Percentiles rank a stretch among this genome's conserved stretches.
Evolutionary conservation across 2,113 vertebrate genomes (phyloP).

Genomic region (Cyprinodon variegatus): DNA sequence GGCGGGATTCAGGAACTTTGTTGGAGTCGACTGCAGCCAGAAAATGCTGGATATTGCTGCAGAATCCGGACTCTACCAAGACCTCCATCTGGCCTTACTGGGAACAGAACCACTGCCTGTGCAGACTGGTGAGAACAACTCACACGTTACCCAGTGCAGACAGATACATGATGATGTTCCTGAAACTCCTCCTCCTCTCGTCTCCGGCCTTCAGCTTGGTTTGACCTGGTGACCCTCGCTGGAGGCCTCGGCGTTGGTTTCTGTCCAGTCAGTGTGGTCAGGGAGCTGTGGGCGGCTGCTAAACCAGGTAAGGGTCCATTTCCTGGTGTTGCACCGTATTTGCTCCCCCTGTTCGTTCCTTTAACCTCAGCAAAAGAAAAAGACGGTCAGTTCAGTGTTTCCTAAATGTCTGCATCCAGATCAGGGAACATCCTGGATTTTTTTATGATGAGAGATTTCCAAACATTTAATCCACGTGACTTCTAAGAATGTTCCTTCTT

Average conservation of each 20-base stretch:
- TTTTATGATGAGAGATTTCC: no score
- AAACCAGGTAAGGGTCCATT: conserved; percentile 24
- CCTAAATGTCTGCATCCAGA: no score
- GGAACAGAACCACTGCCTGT: conserved; percentile 38
- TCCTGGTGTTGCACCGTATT: no score
- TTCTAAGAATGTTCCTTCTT: no score
- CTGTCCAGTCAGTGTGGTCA: conserved; percentile 27
- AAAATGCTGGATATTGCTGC: conserved; percentile 28
- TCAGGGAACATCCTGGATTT: no score
- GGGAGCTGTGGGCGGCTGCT: conserved; percentile 32
- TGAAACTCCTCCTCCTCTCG: neutral
- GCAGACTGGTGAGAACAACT: neutral
- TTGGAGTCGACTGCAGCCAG: conserved; percentile 43
- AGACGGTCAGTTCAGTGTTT: no score
- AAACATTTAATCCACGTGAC: no score
- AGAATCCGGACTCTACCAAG: conserved; percentile 13
- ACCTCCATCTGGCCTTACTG: conserved; percentile 36
- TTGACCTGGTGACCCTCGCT: conserved; percentile 29
- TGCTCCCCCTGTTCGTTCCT: no score
- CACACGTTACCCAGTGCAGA: no score
- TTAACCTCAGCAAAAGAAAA: no score
- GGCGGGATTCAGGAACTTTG: conserved; percentile 43
- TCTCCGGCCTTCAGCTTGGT: conserved; percentile 7
- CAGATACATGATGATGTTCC: no score
- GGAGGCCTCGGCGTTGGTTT: conserved; percentile 16